Evolutionary conservation across 2,888 invertebrate species (phyloP).

Genomic region (Masnerella sp.): DNA sequence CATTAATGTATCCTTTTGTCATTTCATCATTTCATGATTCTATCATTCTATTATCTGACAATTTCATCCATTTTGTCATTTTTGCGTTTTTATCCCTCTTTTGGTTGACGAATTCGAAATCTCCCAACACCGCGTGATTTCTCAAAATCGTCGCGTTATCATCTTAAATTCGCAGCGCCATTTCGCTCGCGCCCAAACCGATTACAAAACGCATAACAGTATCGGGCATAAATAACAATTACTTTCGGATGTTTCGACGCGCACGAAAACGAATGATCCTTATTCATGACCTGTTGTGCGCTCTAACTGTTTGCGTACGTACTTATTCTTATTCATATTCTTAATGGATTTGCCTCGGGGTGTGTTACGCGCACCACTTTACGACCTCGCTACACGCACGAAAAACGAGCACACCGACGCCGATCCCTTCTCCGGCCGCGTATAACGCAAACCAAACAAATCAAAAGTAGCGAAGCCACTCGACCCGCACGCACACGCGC

Average conservation of each 20-base stretch:
- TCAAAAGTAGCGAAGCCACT: slow-evolving; percentile 58
- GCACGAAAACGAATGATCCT: slow-evolving; percentile 53
- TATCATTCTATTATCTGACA: too few species aligned
- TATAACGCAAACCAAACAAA: slow-evolving; percentile 57
- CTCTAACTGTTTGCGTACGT: slow-evolving; percentile 54
- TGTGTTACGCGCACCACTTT: slow-evolving; percentile 24
- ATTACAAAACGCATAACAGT: slow-evolving; percentile 30
- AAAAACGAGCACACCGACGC: background rate
- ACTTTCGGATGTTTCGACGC: slow-evolving; percentile 52
- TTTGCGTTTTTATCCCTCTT: too few species aligned
- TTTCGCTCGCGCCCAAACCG: too few species aligned
- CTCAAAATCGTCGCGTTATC: too few species aligned
- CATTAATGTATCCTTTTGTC: too few species aligned
- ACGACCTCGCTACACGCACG: background rate
- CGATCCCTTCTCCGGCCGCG: slow-evolving; percentile 19
- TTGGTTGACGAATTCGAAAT: too few species aligned
- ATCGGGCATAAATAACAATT: slow-evolving; percentile 55
- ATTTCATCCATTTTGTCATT: too few species aligned
- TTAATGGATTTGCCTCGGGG: slow-evolving; percentile 57
- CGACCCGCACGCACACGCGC: slow-evolving; percentile 28
- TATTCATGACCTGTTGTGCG: slow-evolving; percentile 55
- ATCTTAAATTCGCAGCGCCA: too few species aligned
- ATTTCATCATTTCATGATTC: too few species aligned
- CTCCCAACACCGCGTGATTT: too few species aligned
- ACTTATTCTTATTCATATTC: slow-evolving; percentile 58